phyloP scores from a whole-genome alignment of 1,140 invertebrate genomes.

The Dufourea novaeangliae region DNA sequence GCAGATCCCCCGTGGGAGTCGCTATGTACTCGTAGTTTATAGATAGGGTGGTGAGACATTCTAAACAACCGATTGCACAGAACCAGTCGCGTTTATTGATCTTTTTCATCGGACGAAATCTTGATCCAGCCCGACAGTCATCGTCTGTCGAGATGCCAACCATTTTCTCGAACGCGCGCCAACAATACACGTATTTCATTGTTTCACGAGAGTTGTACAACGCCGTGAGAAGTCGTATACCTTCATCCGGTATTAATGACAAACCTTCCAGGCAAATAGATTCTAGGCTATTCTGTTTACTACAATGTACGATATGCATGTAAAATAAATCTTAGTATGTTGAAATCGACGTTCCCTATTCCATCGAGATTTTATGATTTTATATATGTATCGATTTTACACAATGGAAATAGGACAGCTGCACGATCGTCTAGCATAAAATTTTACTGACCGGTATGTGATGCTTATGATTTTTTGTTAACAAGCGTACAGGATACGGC shows the following conservation, averaged over 20 bases:
- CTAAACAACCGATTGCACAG: conserved; percentile 50
- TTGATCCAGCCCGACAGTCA: conserved; percentile 17
- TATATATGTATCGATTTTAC: neutral
- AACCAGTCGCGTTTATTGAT: conserved; percentile 56
- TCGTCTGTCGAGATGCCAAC: conserved; percentile 27
- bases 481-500: neutral
- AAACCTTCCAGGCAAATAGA: conserved; percentile 59
- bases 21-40: conserved; percentile 63
- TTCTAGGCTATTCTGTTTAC: conserved; percentile 44
- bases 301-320: conserved; percentile 13
- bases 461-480: neutral
- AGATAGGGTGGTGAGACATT: conserved; percentile 55
- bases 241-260: conserved; percentile 49
- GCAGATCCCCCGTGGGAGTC: conserved; percentile 58
- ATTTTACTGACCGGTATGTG: neutral
- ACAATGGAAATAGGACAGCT: neutral
- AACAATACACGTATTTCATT: conserved; percentile 59
- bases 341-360: neutral
- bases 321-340: neutral
- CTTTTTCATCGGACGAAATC: conserved; percentile 22
- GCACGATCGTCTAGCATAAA: neutral
- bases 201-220: conserved; percentile 60
- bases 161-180: conserved; percentile 58
- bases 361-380: neutral
- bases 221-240: conserved; percentile 52